These are phyloP conservation scores for Drosophila macrothrix DNA, from an alignment of 2,888 invertebrate genomes.

Conservation along the genomic window DNA sequence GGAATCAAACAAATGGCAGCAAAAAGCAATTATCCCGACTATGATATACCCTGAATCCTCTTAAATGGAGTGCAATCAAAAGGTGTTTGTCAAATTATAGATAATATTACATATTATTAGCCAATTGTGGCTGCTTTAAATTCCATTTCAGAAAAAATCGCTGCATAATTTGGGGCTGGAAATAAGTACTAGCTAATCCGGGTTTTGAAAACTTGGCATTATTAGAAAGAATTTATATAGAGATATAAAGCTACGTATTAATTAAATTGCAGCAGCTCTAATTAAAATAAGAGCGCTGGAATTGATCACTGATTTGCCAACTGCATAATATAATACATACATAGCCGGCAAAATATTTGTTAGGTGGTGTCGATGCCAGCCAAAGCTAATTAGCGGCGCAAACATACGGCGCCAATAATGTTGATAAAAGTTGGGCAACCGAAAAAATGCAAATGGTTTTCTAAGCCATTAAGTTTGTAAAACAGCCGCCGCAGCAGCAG, in stretches of 20 bases:
- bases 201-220: background rate
- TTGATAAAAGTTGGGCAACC: slow-evolving; percentile 74
- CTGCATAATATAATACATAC: slow-evolving; percentile 1
- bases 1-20: slow-evolving; percentile 19
- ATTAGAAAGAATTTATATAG: background rate
- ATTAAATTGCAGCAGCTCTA: background rate
- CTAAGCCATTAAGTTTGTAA: slow-evolving; percentile 82
- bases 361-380: slow-evolving; percentile 27
- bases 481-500: slow-evolving; percentile 60
- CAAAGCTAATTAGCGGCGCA: slow-evolving; percentile 52
- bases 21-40: background rate
- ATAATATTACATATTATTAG: background rate
- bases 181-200: background rate
- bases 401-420: slow-evolving; percentile 74
- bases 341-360: slow-evolving; percentile 11
- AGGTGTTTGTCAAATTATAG: background rate
- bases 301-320: background rate
- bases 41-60: background rate
- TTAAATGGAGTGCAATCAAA: background rate
- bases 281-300: background rate
- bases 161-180: slow-evolving; percentile 48
- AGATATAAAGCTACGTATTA: background rate
- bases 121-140: background rate
- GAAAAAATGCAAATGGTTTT: slow-evolving; percentile 79
- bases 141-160: background rate